Evolutionary conservation across 2,113 vertebrate genomes (phyloP).

Genomic region (Archilochus colubris): DNA sequence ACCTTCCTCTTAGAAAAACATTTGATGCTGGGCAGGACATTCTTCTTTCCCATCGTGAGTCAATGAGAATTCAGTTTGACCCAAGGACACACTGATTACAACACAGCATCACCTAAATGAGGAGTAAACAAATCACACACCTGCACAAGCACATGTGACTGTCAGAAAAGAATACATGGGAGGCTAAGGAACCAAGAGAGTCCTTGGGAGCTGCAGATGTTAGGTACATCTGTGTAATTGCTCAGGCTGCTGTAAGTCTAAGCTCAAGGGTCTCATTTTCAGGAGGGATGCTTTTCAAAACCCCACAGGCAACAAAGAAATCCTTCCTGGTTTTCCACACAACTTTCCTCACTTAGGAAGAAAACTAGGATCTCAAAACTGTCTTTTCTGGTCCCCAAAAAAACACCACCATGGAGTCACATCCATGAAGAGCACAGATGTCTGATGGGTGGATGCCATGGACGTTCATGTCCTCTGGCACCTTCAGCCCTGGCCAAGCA

Average conservation of each 20-base stretch:
- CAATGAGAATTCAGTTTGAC: background rate
- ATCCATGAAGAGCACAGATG: background rate
- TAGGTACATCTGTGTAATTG: background rate
- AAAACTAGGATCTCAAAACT: background rate
- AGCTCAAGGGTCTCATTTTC: background rate
- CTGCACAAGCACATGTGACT: background rate
- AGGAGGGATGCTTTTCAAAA: background rate
- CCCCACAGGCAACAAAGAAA: background rate
- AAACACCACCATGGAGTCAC: background rate
- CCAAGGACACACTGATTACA: background rate
- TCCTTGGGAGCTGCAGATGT: background rate
- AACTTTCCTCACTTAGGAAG: background rate
- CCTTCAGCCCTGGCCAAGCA: background rate
- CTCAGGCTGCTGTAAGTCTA: background rate
- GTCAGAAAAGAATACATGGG: background rate
- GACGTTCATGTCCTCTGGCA: background rate
- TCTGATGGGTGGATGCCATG: accelerated
- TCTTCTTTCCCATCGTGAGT: background rate
- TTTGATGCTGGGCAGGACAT: background rate
- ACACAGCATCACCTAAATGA: background rate
- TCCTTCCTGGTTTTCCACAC: background rate
- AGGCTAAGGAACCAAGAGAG: background rate
- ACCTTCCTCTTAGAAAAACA: background rate
- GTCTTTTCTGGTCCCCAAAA: background rate
- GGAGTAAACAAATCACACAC: background rate